These are phyloP conservation scores for Euphonia xanthogaster DNA, from an alignment of 2,797 vertebrate species.

Conservation along the genomic window DNA sequence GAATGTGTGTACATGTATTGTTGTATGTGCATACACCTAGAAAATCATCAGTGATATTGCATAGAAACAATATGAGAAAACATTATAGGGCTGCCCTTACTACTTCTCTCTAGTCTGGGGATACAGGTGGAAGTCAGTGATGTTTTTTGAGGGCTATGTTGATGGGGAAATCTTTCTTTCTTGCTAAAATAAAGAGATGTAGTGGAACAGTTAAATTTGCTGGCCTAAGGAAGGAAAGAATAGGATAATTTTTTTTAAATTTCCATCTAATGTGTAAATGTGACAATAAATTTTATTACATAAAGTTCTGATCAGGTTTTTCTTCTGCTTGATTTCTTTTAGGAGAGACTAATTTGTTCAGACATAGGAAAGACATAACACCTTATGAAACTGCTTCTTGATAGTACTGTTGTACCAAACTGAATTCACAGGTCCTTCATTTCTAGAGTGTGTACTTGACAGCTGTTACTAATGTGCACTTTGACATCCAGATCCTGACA, in stretches of 20 bases:
- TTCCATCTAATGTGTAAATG: not conserved
- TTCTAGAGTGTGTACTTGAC: not conserved
- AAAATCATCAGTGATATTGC: not conserved
- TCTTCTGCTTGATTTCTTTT: not conserved
- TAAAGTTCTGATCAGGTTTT: not conserved
- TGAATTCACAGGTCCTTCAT: not conserved
- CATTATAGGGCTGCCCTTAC: not conserved
- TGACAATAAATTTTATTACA: not conserved
- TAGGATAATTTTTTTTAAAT: not conserved
- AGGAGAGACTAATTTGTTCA: not conserved
- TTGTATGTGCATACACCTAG: not conserved
- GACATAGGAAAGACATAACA: not conserved
- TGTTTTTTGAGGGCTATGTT: not conserved
- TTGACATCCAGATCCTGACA: not conserved
- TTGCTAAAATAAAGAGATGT: not conserved
- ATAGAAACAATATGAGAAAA: not conserved
- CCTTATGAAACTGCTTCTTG: not conserved
- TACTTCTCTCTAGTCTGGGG: not conserved
- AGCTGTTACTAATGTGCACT: not conserved
- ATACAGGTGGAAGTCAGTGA: not conserved
- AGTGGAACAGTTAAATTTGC: not conserved
- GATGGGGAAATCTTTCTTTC: not conserved
- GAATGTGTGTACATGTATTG: rapidly evolving
- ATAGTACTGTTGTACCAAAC: not conserved
- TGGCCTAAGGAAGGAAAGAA: not conserved